These are phyloP conservation scores for Chrysochloris asiatica DNA, from an alignment of 2,113 vertebrate species.

Conservation along the genomic window DNA sequence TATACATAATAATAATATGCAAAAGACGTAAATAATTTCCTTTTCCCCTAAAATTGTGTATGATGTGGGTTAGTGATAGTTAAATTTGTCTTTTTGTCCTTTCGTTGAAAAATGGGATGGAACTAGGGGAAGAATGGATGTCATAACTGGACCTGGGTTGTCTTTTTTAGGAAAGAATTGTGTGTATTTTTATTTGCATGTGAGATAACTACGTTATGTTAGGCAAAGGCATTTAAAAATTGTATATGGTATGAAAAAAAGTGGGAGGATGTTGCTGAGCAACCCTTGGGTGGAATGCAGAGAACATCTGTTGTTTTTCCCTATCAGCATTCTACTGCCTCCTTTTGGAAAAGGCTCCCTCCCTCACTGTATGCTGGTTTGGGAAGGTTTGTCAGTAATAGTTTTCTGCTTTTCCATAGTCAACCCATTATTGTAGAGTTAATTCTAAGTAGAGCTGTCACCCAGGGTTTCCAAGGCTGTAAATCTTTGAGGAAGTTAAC, in stretches of 20 bases:
- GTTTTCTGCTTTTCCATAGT: constrained; percentile 1
- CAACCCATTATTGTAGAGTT: neutral
- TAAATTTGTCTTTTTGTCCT: constrained; percentile 49
- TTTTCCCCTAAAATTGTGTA: neutral
- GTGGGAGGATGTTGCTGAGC: constrained; percentile 75
- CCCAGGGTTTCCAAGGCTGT: neutral
- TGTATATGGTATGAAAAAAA: constrained; percentile 69
- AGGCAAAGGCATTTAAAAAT: constrained; percentile 71
- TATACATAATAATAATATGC: neutral
- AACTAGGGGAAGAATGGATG: constrained; percentile 11
- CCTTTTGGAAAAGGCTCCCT: constrained; percentile 38
- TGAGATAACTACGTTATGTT: constrained; percentile 68
- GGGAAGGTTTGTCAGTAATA: constrained; percentile 57
- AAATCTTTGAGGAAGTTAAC: neutral
- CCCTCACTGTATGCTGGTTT: constrained; percentile 8
- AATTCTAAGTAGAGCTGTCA: neutral
- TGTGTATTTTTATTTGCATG: constrained; percentile 61
- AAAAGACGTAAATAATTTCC: constrained; percentile 23
- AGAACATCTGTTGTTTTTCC: constrained; percentile 77
- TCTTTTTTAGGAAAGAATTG: constrained; percentile 47
- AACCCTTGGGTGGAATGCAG: constrained; percentile 68
- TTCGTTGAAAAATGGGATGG: constrained; percentile 29
- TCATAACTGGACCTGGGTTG: constrained; percentile 26
- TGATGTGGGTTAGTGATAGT: neutral
- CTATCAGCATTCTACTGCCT: constrained; percentile 48